Evolutionary conservation across 2,888 invertebrate species (phyloP), one percentile per base, ranked within the genome.

Genomic region (Pegoplata infirma): DNA sequence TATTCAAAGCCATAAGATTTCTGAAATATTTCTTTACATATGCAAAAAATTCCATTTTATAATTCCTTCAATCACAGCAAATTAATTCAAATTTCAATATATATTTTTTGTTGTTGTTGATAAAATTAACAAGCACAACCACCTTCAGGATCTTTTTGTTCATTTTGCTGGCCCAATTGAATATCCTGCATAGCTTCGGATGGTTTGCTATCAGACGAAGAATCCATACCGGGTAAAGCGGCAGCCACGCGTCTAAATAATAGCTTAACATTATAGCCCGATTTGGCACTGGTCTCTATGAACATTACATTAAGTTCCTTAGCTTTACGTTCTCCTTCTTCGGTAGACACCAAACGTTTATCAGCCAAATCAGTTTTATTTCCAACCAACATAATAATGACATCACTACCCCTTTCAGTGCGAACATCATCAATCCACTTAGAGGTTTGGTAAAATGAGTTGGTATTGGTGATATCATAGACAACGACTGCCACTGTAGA

Each of bases 341-440:
- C 99, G 74, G 98, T 98, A 83, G 97, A 96, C 72, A 99, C 98
- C 92, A 96, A 98, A 90, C 98, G 92, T 91, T 99, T 99, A 91
- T 99, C 99, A 81, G 98, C 97, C 87, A 99, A 92, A 92, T 99
- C 99, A 84, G 99, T 99, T 93, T 99, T 99, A 92, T 99, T 99
- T 87, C 99, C 99, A 83, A 99, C 98, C 89, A 99, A 92, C 99
- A 99, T 99, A 85, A 99, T 99, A 89, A 99, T 99, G 83, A 99
- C 99, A 92, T 99, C 99, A 88, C 97, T 97, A 81, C 99, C 99
- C 86, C 99, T 93, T 91, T 99, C 99, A 85, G 98, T 99, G 91
- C 99, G 94, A 71, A 99, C 99, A 91, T 99, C 99, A 90, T 99
- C 99, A 88, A 99, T 99, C 99, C 99, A 99, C 91, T 99, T 99